These are phyloP conservation scores for Alligator mississippiensis DNA, from an alignment of 2,113 vertebrate species.

Conservation along the genomic window DNA sequence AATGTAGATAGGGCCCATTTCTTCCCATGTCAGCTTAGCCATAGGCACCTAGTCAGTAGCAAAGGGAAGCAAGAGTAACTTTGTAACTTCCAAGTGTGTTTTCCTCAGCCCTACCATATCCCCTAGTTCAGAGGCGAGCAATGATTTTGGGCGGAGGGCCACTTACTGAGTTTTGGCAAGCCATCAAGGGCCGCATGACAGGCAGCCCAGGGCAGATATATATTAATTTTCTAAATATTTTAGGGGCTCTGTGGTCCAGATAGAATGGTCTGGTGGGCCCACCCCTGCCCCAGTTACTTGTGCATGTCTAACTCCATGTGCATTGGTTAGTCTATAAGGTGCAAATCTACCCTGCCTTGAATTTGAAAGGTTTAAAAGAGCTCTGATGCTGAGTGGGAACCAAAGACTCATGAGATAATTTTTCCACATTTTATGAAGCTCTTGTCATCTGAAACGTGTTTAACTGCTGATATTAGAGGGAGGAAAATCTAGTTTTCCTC, in stretches of 20 bases:
- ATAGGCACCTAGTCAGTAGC: not conserved
- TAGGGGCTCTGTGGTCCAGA: too few species aligned
- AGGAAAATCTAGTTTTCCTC: not conserved
- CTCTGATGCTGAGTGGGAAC: not conserved
- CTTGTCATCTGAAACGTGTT: not conserved
- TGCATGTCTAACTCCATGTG: not conserved
- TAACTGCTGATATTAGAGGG: not conserved
- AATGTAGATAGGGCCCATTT: not conserved
- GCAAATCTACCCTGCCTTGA: not conserved
- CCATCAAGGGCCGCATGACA: too few species aligned
- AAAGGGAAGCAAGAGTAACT: slow-evolving; percentile 32
- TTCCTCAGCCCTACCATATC: not conserved
- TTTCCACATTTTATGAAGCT: not conserved
- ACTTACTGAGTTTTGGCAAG: too few species aligned
- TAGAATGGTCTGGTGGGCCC: too few species aligned
- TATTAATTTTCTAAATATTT: too few species aligned
- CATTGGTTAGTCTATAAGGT: too few species aligned
- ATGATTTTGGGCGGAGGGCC: too few species aligned
- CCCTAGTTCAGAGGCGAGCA: too few species aligned
- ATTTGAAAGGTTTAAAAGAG: slow-evolving; percentile 15
- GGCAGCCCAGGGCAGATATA: too few species aligned
- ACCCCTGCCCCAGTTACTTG: not conserved
- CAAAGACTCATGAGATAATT: not conserved
- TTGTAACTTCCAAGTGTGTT: not conserved
- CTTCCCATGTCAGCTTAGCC: not conserved